A percentile compares a stretch with the other conserved stretches of the same genome.
phyloP scores from a whole-genome alignment of 1,140 invertebrate species.

The Drosophila nasuta region DNA sequence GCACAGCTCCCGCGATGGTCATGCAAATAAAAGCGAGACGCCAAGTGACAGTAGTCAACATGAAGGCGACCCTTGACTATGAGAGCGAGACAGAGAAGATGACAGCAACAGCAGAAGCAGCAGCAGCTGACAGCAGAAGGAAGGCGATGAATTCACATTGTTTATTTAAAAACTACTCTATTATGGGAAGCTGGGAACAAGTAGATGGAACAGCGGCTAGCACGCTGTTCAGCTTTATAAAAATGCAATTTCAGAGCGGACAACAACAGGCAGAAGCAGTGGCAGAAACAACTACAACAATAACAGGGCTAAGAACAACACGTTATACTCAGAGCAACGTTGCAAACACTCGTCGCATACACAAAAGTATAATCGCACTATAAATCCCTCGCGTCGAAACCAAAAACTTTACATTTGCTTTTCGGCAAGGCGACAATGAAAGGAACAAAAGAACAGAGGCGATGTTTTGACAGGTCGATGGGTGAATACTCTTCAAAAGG shows the following conservation, averaged over 20 bases:
- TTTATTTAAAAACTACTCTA: conserved; percentile 68
- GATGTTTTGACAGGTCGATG: neutral
- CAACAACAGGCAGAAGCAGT: conserved; percentile 38
- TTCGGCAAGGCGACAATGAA: conserved; percentile 44
- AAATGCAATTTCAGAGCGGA: conserved; percentile 63
- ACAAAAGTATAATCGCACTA: conserved; percentile 63
- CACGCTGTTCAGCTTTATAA: conserved; percentile 56
- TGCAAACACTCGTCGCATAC: conserved; percentile 27
- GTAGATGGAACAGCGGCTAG: conserved; percentile 36
- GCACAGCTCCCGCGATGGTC: conserved; percentile 49
- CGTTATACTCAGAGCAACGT: conserved; percentile 27
- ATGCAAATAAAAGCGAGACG: conserved; percentile 54
- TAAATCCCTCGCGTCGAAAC: conserved; percentile 65
- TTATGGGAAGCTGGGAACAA: conserved; percentile 43
- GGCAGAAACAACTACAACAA: conserved; percentile 19
- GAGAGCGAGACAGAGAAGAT: conserved; percentile 25
- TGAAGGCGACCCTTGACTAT: conserved; percentile 36
- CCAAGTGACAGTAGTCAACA: conserved; percentile 44
- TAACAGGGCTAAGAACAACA: conserved; percentile 28
- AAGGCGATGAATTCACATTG: conserved; percentile 54
- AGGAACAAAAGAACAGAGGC: conserved; percentile 24
- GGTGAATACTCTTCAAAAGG: neutral
- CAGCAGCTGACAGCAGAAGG: conserved; percentile 28
- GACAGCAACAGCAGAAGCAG: conserved; percentile 10
- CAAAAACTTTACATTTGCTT: conserved; percentile 62